Evolutionary conservation across 1,140 invertebrate species (phyloP).

Genomic region (Eumeta japonica): DNA sequence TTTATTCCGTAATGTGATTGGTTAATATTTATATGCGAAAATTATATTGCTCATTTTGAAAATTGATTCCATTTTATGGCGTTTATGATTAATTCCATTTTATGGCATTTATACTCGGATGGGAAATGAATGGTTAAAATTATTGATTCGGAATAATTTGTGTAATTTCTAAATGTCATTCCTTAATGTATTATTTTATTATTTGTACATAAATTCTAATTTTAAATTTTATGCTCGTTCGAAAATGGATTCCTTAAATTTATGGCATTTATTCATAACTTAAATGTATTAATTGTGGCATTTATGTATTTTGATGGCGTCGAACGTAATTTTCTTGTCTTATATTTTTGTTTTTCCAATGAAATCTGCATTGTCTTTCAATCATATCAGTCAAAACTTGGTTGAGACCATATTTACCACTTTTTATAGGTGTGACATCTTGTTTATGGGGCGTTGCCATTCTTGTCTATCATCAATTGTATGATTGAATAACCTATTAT

Average conservation of each 20-base stretch:
- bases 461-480: constrained; percentile 51
- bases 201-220: constrained; percentile 20
- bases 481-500: no score
- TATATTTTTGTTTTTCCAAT: constrained; percentile 11
- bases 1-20: no score
- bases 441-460: constrained; percentile 74
- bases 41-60: no score
- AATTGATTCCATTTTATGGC: no score
- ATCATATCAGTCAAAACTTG: constrained; percentile 47
- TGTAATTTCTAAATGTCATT: no score
- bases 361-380: constrained; percentile 29
- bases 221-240: constrained; percentile 11
- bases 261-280: constrained; percentile 16
- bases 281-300: constrained; percentile 39
- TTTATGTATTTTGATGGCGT: constrained; percentile 26
- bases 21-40: no score
- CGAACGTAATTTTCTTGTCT: constrained; percentile 21
- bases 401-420: constrained; percentile 57
- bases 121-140: no score
- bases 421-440: constrained; percentile 67
- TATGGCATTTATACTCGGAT: not conserved
- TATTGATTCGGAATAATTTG: no score
- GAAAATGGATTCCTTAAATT: constrained; percentile 6
- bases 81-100: constrained; percentile 1
- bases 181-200: no score